Evolutionary conservation across 2,113 vertebrate genomes (phyloP), one percentile per base, ranked within the genome.

Genomic region (Centrocercus urophasianus): DNA sequence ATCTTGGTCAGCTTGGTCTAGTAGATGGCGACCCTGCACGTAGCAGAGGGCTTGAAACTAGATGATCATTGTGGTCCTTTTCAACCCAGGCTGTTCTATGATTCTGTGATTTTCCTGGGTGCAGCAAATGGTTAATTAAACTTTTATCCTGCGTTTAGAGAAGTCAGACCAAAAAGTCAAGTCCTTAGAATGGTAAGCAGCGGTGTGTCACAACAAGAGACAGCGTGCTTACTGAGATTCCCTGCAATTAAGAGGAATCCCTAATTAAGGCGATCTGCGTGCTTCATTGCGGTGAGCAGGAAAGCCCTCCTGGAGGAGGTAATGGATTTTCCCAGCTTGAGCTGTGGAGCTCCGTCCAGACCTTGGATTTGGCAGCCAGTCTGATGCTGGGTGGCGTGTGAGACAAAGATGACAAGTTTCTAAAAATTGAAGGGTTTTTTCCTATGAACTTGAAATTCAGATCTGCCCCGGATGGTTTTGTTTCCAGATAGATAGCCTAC

Each of bases 401-500:
- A 83, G 70, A 65, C 27, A 36, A 8, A 56, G 22, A 19, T 32
- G 63, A 2, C 14, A 4, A 43, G 25, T 61, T 86, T 43, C 69
- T 77, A 45, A 63, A 94, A 94, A 80, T 57, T 0, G 40, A 40
- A 73, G 2, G 5, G 2, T 2, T 30, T 30, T 85, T 88, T 80
- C 19, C 3, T 77, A 4, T 6, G 63, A 7, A 28, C 56, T 80
- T 52, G 40, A 43, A 84, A 65, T 74, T 63, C 32, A 20, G 65
- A 75, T 40, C 22, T 88, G 19, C 66, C 30, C 27, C 60, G 63
- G 18, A 30, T 43, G 43, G 8, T 92, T 82, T 94, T 88, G 65
- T 83, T 96, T 92, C 63, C 70, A 92, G 78, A 72, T 38, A 90
- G 82, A 76, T 38, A 92, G 47, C 21, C 61, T 84, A 72, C 86